Evolutionary conservation across 2,797 vertebrate species (phyloP), one percentile per base, ranked within the genome.

Genomic region (Rachycentron canadum): DNA sequence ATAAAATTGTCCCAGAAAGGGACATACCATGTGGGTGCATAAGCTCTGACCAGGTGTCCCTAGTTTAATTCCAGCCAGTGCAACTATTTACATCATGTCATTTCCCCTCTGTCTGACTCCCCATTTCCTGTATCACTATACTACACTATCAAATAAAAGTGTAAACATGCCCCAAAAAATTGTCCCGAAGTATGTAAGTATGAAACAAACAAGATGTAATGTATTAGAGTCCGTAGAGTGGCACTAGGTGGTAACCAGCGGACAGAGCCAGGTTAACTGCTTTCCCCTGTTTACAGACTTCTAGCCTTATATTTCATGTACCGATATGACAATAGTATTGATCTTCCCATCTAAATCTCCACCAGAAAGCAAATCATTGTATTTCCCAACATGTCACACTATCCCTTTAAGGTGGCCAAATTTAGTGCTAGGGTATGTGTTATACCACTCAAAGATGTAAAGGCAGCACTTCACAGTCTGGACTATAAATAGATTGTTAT

Each of bases 401-500:
- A 47, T 73, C 52, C 45, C 50, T 79, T 81, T 75, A 67, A 81
- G 47, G 45, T 50, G 70, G 78, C 67, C 79, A 86, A 71, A 78
- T 55, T 1, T 50, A 81, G 36, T 12, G 5, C 11, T 49, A 25
- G 36, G 67, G 32, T 64, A n/a, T 62, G 19, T 53, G 32, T 47
- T 53, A 28, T 49, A 34, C 21, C 25, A 14, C 63, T 43, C 7
- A 74, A 65, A 17, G 64, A 23, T 67, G 40, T 55, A 66, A 70
- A 78, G 55, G 38, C 23, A 82, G 62, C 34, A 55, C 66, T 79
- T 59, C 30, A 43, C 49, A 53, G 34, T 64, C 38, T 63, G 10
- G 56, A 26, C 28, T 25, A 16, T 14, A 36, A 59, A 7, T 26
- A n/a, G 17, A 40, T 26, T 4, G 3, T 53, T 36, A 55, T 30